Evolutionary conservation across 1,140 invertebrate genomes (phyloP).

Genomic region (honey bee (Apis mellifera)): DNA sequence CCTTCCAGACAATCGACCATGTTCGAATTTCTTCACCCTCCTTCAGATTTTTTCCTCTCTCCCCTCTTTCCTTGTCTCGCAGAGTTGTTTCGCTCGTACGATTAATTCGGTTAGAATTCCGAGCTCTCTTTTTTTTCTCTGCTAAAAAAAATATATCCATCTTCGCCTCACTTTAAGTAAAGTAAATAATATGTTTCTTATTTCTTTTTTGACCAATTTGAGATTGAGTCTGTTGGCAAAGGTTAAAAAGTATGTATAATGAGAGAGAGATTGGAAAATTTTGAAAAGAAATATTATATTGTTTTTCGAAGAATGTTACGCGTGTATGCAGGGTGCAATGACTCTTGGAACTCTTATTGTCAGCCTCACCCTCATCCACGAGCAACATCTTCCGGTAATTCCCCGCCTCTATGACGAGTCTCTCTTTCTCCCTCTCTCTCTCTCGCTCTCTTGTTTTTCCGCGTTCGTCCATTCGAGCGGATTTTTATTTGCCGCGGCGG

Average conservation of each 20-base stretch:
- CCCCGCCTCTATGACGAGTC: conserved; percentile 45
- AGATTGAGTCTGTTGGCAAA: no score
- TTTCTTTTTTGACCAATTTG: no score
- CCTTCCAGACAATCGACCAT: conserved; percentile 41
- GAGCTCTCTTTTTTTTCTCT: no score
- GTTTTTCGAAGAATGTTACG: no score
- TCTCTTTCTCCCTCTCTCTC: conserved; percentile 15
- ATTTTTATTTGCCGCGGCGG: conserved; percentile 59
- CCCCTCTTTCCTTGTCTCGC: background rate
- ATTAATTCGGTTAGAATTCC: no score
- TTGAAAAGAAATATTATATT: no score
- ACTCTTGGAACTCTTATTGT: conserved; percentile 45
- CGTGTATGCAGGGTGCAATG: conserved; percentile 1
- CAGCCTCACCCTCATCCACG: conserved; percentile 7
- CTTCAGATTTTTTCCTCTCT: conserved; percentile 28
- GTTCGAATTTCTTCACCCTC: conserved; percentile 41
- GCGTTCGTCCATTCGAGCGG: conserved; percentile 31
- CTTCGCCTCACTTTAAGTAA: no score
- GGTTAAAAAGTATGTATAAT: no score
- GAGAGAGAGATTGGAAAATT: no score
- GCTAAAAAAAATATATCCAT: no score
- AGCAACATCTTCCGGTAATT: conserved; percentile 48
- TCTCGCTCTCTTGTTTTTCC: conserved; percentile 35
- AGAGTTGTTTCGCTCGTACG: background rate
- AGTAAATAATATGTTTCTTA: no score